Conservation (phyloP, 30 jellyfish, hydroid and myxozoan genomes). For the Morbakka virulenta region DNA sequence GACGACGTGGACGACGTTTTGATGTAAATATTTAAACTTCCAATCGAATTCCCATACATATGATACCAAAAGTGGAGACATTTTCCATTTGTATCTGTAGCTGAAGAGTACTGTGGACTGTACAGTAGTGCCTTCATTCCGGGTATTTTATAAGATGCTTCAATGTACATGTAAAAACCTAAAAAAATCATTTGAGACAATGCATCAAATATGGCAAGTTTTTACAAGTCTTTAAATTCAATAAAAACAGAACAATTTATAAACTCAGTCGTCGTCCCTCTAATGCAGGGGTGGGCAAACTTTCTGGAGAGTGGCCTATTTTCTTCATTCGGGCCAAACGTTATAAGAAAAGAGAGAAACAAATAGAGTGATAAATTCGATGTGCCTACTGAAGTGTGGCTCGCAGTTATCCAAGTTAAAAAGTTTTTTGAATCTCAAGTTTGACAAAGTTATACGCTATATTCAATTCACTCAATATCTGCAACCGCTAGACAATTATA, state of each 20-base stretch:
- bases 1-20: conserved; percentile 27
- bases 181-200: not conserved
- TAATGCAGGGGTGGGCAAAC: not conserved
- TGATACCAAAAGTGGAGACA: conserved; percentile 96
- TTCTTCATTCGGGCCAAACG: too few relatives aligned
- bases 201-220: not conserved
- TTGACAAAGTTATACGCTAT: too few relatives aligned
- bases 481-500: too few relatives aligned
- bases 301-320: too few relatives aligned
- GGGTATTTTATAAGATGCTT: conserved; percentile 62
- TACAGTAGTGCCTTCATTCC: conserved; percentile 70
- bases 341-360: too few relatives aligned
- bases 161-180: conserved; percentile 90
- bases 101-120: conserved; percentile 79
- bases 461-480: too few relatives aligned
- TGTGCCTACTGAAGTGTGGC: too few relatives aligned
- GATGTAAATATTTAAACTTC: conserved; percentile 50
- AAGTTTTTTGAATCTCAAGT: too few relatives aligned
- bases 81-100: conserved; percentile 73
- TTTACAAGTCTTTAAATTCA: not conserved
- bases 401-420: too few relatives aligned
- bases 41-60: conserved; percentile 86
- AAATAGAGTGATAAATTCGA: too few relatives aligned
- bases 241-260: too few relatives aligned
- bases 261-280: not conserved